Percentiles rank a stretch among this genome's conserved stretches.
These are phyloP conservation scores for Spinus olivaceus DNA, from an alignment of 2,797 vertebrate genomes.

Conservation along the genomic window DNA sequence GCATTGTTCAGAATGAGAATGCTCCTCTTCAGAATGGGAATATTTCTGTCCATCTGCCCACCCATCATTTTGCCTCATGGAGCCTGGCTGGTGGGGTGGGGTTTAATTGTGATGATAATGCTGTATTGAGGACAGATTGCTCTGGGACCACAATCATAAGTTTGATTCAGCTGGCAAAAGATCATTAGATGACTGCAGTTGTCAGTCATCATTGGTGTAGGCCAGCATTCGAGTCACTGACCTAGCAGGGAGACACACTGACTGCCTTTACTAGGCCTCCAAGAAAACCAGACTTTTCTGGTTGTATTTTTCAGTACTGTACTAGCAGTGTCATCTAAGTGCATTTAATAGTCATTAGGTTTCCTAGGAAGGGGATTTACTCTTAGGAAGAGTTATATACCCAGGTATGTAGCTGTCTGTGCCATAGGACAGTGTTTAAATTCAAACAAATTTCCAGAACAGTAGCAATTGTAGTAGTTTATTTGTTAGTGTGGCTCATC, in stretches of 20 bases:
- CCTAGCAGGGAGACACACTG: neutral
- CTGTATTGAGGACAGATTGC: neutral
- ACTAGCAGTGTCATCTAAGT: neutral
- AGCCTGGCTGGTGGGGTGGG: neutral
- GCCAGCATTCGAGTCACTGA: neutral
- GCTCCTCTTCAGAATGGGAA: neutral
- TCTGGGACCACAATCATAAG: neutral
- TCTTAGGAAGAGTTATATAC: neutral
- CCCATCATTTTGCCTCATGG: neutral
- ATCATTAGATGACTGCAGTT: neutral
- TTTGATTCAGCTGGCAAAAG: neutral
- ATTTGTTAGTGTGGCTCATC: neutral
- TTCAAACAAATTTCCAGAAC: neutral
- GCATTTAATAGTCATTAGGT: neutral
- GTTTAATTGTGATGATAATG: neutral
- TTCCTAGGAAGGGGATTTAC: neutral
- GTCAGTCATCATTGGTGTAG: neutral
- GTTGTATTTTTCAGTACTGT: neutral
- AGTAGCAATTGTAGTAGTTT: neutral
- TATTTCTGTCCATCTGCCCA: neutral
- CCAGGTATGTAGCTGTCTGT: neutral
- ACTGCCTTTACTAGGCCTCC: neutral
- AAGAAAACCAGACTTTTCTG: neutral
- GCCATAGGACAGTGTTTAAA: neutral
- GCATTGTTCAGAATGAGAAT: neutral